Evolutionary conservation across 2,888 invertebrate species (phyloP).

Genomic region (Cyrtodaria siliqua): DNA sequence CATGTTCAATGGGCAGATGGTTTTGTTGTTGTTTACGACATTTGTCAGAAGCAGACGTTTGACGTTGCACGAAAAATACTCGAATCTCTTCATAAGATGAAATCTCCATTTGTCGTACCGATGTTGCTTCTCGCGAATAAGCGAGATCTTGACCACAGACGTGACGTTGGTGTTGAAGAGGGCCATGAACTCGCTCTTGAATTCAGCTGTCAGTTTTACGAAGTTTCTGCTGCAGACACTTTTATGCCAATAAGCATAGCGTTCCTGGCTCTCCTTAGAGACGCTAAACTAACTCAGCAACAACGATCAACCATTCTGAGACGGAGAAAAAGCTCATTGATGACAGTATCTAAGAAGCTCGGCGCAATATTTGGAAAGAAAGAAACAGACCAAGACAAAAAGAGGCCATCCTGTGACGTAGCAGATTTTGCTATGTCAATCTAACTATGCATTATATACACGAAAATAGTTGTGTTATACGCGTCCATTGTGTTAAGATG

Average conservation of each 20-base stretch:
- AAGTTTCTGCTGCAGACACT: conserved; percentile 80
- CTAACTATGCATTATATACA: background rate
- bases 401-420: conserved; percentile 63
- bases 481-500: too few species aligned
- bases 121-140: conserved; percentile 93
- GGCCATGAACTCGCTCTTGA: conserved; percentile 76
- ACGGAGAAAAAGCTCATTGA: conserved; percentile 70
- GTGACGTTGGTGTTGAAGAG: conserved; percentile 89
- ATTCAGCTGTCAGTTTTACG: conserved; percentile 76
- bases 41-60: conserved; percentile 92
- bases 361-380: conserved; percentile 79
- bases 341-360: conserved; percentile 74
- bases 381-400: conserved; percentile 63
- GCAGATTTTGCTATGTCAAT: conserved; percentile 59
- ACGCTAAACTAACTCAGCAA: conserved; percentile 73
- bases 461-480: too few species aligned
- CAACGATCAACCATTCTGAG: conserved; percentile 67
- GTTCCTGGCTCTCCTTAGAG: conserved; percentile 74
- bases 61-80: conserved; percentile 85
- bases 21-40: conserved; percentile 93
- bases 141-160: conserved; percentile 89
- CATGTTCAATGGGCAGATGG: conserved; percentile 91
- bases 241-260: conserved; percentile 72
- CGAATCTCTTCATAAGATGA: conserved; percentile 60
- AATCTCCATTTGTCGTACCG: conserved; percentile 91